Evolutionary conservation across 1,140 invertebrate species (phyloP), one percentile per base, ranked within the genome.

Genomic region (Heliconius himera): DNA sequence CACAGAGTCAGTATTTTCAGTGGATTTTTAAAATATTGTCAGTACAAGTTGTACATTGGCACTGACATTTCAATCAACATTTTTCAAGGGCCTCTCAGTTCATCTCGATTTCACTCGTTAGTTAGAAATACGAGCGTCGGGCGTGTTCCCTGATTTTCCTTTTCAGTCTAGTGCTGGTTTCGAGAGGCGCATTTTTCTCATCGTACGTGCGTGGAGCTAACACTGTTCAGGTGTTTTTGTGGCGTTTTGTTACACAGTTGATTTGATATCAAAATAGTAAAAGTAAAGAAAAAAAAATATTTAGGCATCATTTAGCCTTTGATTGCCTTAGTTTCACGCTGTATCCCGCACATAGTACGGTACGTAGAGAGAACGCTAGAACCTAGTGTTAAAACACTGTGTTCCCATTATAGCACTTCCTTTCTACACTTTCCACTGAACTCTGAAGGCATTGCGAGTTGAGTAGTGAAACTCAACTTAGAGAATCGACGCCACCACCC

Each of bases 171-270:
- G 75, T 74, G 56, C 60, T 49, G 54, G 29, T 38, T 75, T 75
- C 49, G 72, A 74, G 77, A 70, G 73, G 60, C 72, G 41, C 60
- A 79, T 79, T 71, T 79, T 79, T 79, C 73, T 74, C 56, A 70
- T 74, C 77, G 73, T 74, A 79, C 77, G 73, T 74, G 77, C 73
- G 73, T 41, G 46, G 22, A 26, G 29, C 18, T 36, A 33, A 54
- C 22, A 51, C 49, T 8, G 5, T 8, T 9, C 18, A 56, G n/a
- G 54, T 56, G n/a, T 56, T 56, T 56, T 56, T 56, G n/a, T 56
- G 54, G 54, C 8, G n/a, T 3, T 56, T 54, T 56, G 54, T 56
- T 9, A 56, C 54, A 56, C 54, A 9, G 54, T 9, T 56, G 54
- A 2, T 22, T 9, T n/a, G 8, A 3, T 16, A 46, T 16, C 4